These are phyloP conservation scores for Sinocyclocheilus anshuiensis DNA, from an alignment of 2,113 vertebrate species.

Conservation along the genomic window DNA sequence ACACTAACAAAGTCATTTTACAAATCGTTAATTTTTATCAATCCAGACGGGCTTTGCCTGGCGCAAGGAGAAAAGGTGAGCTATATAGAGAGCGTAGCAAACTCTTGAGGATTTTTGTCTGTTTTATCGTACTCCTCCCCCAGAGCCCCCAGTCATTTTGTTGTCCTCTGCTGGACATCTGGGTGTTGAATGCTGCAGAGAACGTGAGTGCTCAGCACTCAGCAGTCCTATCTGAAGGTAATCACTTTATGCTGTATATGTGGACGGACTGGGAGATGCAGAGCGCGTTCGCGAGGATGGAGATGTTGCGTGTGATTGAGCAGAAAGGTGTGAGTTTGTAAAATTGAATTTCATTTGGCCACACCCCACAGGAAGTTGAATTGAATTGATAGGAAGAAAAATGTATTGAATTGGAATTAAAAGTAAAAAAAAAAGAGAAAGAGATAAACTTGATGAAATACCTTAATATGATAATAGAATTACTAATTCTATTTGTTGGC, in stretches of 20 bases:
- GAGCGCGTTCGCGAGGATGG: background rate
- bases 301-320: background rate
- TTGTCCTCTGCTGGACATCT: conserved; percentile 51
- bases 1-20: background rate
- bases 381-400: background rate
- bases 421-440: background rate
- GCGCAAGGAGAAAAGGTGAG: conserved; percentile 17
- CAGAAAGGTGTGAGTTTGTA: background rate
- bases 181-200: conserved; percentile 38
- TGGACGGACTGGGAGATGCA: background rate
- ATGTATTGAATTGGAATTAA: background rate
- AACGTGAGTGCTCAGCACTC: conserved; percentile 35
- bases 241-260: conserved; percentile 42
- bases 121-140: conserved; percentile 22
- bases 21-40: background rate
- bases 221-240: conserved; percentile 49
- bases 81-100: background rate
- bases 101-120: conserved; percentile 38
- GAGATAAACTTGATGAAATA: background rate
- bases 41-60: background rate
- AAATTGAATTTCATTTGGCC: background rate
- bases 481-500: background rate
- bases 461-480: background rate
- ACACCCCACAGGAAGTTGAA: conserved; percentile 6
- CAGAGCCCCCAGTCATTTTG: conserved; percentile 35